Conservation (phyloP, 1,140 invertebrate genomes). For the Coptotermes formosanus region DNA sequence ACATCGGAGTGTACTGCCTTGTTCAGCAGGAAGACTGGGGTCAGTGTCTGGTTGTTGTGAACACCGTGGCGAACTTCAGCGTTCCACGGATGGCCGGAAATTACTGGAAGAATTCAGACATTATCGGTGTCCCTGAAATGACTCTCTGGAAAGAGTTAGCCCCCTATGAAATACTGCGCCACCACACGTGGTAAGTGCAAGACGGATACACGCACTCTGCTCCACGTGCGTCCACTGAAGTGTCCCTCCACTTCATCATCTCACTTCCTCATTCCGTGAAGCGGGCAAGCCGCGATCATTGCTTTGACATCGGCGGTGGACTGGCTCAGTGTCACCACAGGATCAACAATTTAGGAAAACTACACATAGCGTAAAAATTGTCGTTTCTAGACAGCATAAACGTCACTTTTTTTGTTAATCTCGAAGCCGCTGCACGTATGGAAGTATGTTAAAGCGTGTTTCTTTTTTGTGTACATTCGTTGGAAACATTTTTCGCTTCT, state of each 20-base stretch:
- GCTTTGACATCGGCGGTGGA: not conserved
- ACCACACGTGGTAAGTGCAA: too few species aligned
- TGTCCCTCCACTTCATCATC: not conserved
- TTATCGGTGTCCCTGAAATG: too few species aligned
- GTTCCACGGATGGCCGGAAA: too few species aligned
- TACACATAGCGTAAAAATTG: not conserved
- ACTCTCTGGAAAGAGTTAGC: too few species aligned
- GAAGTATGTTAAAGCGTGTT: not conserved
- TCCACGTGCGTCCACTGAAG: not conserved
- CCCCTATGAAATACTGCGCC: too few species aligned
- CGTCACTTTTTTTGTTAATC: not conserved
- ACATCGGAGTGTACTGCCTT: too few species aligned
- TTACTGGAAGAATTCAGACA: too few species aligned
- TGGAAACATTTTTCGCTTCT: too few species aligned
- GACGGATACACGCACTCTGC: not conserved
- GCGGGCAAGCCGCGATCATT: not conserved
- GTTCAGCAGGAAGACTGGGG: too few species aligned
- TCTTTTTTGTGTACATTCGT: not conserved
- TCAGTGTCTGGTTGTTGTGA: too few species aligned
- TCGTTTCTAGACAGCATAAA: not conserved
- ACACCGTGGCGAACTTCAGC: too few species aligned
- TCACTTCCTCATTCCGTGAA: slow-evolving; percentile 18
- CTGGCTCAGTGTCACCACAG: not conserved
- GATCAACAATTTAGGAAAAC: not conserved
- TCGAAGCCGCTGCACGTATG: not conserved